These are phyloP conservation scores for Ennomos quercinarius DNA, from an alignment of 2,888 invertebrate genomes.

Conservation along the genomic window DNA sequence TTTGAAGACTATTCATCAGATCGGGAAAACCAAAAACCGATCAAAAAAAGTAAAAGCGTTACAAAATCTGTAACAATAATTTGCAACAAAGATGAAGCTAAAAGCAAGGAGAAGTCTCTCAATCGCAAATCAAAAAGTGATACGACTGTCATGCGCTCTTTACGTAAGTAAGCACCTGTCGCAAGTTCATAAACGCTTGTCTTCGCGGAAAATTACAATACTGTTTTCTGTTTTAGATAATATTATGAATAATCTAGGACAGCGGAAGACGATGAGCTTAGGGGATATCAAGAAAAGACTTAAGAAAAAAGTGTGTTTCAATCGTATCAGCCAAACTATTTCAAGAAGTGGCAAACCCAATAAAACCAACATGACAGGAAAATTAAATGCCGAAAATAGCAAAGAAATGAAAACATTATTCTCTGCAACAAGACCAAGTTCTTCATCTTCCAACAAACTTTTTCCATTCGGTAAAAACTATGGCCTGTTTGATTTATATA, in stretches of 20 bases:
- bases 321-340: constrained; percentile 4
- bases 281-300: constrained; percentile 1
- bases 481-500: neutral
- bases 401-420: constrained; percentile 5
- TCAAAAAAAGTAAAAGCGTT: neutral
- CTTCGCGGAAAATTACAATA: too few relatives aligned
- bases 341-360: neutral
- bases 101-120: neutral
- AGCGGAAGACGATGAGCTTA: constrained; percentile 1
- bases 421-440: neutral
- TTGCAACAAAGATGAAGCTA: neutral
- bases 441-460: constrained; percentile 1
- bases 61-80: constrained; percentile 1
- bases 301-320: constrained; percentile 2
- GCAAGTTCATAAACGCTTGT: too few relatives aligned
- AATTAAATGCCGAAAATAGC: neutral
- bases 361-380: neutral
- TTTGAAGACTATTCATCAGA: neutral
- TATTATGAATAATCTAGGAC: neutral
- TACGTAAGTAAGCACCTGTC: neutral
- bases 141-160: neutral
- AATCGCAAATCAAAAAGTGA: constrained; percentile 4
- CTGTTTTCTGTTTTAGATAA: neutral
- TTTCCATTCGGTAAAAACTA: neutral
- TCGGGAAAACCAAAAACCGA: neutral